phyloP scores from a whole-genome alignment of 1,140 invertebrate genomes.

The Euwallacea similis region DNA sequence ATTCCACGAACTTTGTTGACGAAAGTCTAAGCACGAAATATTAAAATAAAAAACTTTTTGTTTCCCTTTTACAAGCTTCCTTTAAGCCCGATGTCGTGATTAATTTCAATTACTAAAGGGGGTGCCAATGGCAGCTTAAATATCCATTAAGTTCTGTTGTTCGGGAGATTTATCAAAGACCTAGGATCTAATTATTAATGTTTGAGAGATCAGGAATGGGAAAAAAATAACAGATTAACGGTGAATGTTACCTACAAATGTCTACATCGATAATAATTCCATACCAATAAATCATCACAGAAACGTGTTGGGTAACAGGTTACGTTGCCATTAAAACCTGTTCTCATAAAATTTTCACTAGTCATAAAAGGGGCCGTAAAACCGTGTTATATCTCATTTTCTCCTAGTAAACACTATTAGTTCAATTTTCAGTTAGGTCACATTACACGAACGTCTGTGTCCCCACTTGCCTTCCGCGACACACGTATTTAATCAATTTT shows the following conservation, averaged over 20 bases:
- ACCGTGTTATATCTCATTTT: neutral
- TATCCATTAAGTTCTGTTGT: neutral
- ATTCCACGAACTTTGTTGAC: too few species aligned
- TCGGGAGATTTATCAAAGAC: too few species aligned
- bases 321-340: neutral
- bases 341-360: slow-evolving; percentile 2
- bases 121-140: slow-evolving; percentile 4
- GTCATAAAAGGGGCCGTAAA: slow-evolving; percentile 6
- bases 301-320: slow-evolving; percentile 6
- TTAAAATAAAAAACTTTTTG: too few species aligned
- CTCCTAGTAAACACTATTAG: neutral
- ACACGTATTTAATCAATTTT: too few species aligned
- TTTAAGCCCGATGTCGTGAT: neutral
- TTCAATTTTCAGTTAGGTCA: neutral
- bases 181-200: too few species aligned
- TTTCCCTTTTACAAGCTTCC: neutral
- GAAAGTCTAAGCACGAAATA: too few species aligned
- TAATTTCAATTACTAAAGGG: neutral
- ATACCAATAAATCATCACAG: slow-evolving; percentile 5
- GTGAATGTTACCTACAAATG: neutral
- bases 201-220: too few species aligned
- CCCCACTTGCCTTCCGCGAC: neutral
- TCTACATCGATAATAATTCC: slow-evolving; percentile 8
- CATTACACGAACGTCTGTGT: neutral
- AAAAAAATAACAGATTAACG: too few species aligned